A percentile compares a stretch with the other conserved stretches of the same genome.
Evolutionary conservation across 2,797 vertebrate species (phyloP).

Genomic region (Fundulus diaphanus): DNA sequence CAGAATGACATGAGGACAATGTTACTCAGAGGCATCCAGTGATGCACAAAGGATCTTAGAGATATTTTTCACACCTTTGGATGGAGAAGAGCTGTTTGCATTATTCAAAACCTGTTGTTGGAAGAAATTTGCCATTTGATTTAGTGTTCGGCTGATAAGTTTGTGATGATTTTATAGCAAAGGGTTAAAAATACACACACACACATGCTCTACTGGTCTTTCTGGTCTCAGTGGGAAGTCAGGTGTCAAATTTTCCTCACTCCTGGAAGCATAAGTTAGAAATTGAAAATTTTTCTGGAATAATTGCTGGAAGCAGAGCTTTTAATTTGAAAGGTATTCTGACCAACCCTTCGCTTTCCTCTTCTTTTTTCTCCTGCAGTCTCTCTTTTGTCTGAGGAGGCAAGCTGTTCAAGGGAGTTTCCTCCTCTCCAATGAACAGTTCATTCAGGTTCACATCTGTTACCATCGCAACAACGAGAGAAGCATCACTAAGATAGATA

Average conservation of each 20-base stretch:
- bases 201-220: slow-evolving; percentile 44
- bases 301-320: not conserved
- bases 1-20: slow-evolving; percentile 23
- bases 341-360: slow-evolving; percentile 55
- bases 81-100: slow-evolving; percentile 30
- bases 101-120: slow-evolving; percentile 38
- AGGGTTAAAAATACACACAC: slow-evolving; percentile 18
- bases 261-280: slow-evolving; percentile 50
- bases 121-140: slow-evolving; percentile 6
- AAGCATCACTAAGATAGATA: slow-evolving; percentile 38
- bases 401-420: slow-evolving; percentile 23
- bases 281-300: not conserved
- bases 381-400: slow-evolving; percentile 34
- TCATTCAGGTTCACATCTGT: slow-evolving; percentile 66
- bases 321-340: slow-evolving; percentile 4
- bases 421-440: slow-evolving; percentile 66
- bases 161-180: not conserved
- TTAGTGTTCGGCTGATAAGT: not conserved
- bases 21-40: not conserved
- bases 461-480: slow-evolving; percentile 58
- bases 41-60: not conserved
- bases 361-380: slow-evolving; percentile 40
- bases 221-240: slow-evolving; percentile 44
- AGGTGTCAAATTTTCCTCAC: slow-evolving; percentile 27
- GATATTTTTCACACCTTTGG: slow-evolving; percentile 55